These are phyloP conservation scores for Chorisops tibialis DNA, from an alignment of 2,888 invertebrate species.

Conservation along the genomic window DNA sequence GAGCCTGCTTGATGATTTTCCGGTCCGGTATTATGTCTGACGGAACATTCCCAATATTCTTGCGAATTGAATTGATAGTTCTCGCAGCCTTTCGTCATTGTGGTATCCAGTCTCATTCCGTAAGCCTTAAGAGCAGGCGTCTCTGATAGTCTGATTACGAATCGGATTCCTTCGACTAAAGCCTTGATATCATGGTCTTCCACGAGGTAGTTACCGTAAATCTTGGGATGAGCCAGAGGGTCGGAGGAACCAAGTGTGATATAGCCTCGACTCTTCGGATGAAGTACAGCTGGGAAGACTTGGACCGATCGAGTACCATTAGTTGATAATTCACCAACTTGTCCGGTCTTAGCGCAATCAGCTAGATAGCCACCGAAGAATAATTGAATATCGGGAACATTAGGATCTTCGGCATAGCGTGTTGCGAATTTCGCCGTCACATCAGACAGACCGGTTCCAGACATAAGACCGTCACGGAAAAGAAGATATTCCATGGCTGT, in stretches of 20 bases:
- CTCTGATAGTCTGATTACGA: conserved; percentile 68
- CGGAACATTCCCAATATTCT: conserved; percentile 74
- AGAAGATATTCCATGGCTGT: conserved; percentile 88
- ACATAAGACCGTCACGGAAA: conserved; percentile 85
- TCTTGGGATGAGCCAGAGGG: conserved; percentile 77
- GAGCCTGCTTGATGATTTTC: conserved; percentile 82
- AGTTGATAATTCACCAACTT: conserved; percentile 74
- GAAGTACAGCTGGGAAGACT: conserved; percentile 77
- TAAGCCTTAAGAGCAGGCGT: conserved; percentile 64
- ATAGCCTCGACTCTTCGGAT: conserved; percentile 82
- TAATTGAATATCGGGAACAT: conserved; percentile 79
- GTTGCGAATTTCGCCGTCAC: conserved; percentile 81
- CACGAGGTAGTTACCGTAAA: conserved; percentile 71
- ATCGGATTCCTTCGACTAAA: conserved; percentile 79
- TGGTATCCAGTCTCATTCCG: conserved; percentile 72
- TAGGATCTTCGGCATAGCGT: conserved; percentile 69
- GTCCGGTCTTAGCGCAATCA: conserved; percentile 80
- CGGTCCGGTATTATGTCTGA: conserved; percentile 67
- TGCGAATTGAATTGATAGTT: conserved; percentile 67
- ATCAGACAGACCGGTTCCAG: conserved; percentile 84
- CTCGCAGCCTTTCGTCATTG: conserved; percentile 72
- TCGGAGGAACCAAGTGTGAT: conserved; percentile 70
- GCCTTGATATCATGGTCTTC: conserved; percentile 68
- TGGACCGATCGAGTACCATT: conserved; percentile 67
- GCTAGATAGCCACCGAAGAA: conserved; percentile 86